Percentiles rank a stretch among this genome's conserved stretches.
Conservation (phyloP, 2,888 invertebrate genomes). For the Plebejus melissa region DNA sequence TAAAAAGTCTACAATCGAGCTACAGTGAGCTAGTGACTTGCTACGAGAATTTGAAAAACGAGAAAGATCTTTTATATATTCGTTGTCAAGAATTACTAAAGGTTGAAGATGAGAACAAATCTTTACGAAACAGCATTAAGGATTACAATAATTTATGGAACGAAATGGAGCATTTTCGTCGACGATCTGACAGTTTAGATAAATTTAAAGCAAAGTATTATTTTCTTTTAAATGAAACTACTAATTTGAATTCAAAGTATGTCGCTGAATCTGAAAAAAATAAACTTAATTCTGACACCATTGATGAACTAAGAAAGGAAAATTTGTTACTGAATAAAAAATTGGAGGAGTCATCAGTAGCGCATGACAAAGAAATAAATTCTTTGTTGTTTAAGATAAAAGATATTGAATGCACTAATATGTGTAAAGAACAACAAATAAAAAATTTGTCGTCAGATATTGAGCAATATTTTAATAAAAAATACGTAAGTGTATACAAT, state of each 20-base stretch:
- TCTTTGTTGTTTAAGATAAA: slow-evolving; percentile 67
- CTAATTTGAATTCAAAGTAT: slow-evolving; percentile 58
- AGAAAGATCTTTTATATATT: slow-evolving; percentile 52
- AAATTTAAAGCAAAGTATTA: slow-evolving; percentile 61
- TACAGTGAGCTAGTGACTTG: slow-evolving; percentile 61
- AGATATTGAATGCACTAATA: slow-evolving; percentile 74
- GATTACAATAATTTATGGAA: slow-evolving; percentile 64
- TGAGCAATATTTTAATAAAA: slow-evolving; percentile 47
- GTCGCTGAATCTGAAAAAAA: slow-evolving; percentile 67
- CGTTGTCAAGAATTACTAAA: slow-evolving; percentile 57
- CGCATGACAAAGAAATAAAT: slow-evolving; percentile 72
- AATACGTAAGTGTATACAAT: slow-evolving; percentile 14
- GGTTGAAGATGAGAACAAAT: slow-evolving; percentile 56
- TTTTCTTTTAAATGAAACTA: slow-evolving; percentile 61
- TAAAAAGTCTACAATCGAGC: slow-evolving; percentile 61
- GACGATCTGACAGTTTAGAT: slow-evolving; percentile 62
- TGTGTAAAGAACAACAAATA: slow-evolving; percentile 79
- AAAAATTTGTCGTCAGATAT: slow-evolving; percentile 74
- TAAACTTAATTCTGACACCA: slow-evolving; percentile 51
- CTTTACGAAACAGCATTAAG: slow-evolving; percentile 50
- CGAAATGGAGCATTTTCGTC: slow-evolving; percentile 66
- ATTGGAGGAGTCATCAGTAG: slow-evolving; percentile 52
- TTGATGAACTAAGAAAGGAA: slow-evolving; percentile 56
- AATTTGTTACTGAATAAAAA: slow-evolving; percentile 58
- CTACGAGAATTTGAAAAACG: slow-evolving; percentile 62